Conservation (phyloP, 2,888 invertebrate genomes). For the Ichneumoninae sp. region DNA sequence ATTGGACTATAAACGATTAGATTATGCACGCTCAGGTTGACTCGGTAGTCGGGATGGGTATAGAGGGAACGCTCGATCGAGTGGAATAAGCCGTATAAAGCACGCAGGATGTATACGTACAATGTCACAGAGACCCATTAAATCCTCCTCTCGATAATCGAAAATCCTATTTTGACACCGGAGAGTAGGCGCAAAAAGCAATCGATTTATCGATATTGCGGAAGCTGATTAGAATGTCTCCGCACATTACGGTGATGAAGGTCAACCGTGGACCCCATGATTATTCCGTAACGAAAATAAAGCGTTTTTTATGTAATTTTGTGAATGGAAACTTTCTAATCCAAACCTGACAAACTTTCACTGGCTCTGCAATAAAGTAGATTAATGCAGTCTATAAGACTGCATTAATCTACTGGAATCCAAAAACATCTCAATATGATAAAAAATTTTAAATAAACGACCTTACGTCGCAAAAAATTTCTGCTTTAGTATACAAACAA, state of each 20-base stretch:
- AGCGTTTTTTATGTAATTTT: neutral
- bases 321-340: neutral
- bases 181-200: neutral
- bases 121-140: conserved; percentile 46
- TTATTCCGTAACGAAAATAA: neutral
- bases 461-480: too few relatives aligned
- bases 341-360: too few relatives aligned
- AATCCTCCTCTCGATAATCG: conserved; percentile 3
- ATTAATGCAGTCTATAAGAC: too few relatives aligned
- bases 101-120: conserved; percentile 29
- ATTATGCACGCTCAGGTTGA: conserved; percentile 67
- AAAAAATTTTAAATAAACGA: too few relatives aligned
- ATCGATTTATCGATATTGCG: conserved; percentile 8
- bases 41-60: conserved; percentile 48
- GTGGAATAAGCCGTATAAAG: conserved; percentile 68
- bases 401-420: too few relatives aligned
- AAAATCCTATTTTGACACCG: conserved; percentile 45
- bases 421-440: too few relatives aligned
- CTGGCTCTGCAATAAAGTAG: too few relatives aligned
- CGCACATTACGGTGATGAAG: neutral
- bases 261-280: neutral
- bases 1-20: conserved; percentile 71
- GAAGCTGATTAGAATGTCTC: neutral
- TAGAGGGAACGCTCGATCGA: conserved; percentile 67
- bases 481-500: too few relatives aligned